Conservation (phyloP, 1,140 invertebrate genomes). For the Pinna nobilis region DNA sequence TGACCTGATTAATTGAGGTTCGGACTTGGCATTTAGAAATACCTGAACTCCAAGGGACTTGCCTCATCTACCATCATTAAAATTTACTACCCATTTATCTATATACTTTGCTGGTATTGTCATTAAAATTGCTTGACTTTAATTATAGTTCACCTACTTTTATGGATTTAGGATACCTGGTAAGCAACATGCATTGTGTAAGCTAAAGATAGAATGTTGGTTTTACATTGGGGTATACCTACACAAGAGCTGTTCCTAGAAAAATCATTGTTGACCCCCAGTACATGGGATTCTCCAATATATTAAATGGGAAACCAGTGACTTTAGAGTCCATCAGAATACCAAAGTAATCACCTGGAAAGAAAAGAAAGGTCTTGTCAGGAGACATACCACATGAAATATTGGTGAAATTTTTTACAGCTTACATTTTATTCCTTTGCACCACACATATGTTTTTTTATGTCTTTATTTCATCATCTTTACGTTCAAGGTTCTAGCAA, state of each 20-base stretch:
- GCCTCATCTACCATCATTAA: too few relatives aligned
- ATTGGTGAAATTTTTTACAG: neutral
- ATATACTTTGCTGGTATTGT: neutral
- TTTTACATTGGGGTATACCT: neutral
- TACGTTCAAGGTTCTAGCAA: neutral
- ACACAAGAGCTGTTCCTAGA: constrained; percentile 44
- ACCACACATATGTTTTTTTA: neutral
- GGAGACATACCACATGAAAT: neutral
- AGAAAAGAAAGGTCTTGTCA: neutral
- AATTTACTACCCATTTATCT: neutral
- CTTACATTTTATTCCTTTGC: neutral
- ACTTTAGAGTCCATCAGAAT: constrained; percentile 60
- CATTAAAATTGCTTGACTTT: neutral
- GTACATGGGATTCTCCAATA: constrained; percentile 66
- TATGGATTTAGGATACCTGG: neutral
- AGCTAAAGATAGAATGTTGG: neutral
- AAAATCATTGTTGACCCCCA: constrained; percentile 52
- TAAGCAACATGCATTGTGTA: neutral
- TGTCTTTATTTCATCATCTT: neutral
- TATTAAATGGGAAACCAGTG: constrained; percentile 60
- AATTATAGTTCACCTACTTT: neutral
- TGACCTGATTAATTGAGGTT: too few relatives aligned
- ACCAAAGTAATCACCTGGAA: constrained; percentile 67
- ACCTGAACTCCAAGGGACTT: too few relatives aligned
- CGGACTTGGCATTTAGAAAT: too few relatives aligned